Base-by-base conservation (phyloP, 2,113 vertebrate genomes). In the Bothrops jararaca region DNA sequence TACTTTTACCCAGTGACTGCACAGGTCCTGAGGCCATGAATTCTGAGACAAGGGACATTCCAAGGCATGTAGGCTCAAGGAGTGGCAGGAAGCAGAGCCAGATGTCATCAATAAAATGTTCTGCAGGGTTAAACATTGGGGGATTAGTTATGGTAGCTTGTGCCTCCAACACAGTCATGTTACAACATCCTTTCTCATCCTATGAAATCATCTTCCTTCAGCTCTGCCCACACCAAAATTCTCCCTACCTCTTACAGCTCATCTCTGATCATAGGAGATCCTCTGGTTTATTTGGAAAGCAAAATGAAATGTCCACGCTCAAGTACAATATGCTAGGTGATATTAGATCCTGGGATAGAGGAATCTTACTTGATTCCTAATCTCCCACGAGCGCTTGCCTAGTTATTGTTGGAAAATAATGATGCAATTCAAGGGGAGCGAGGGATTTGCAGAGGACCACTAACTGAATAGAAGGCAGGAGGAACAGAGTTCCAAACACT, bases 31-130 rank as follows among this genome's bases (percentile, higher is more conserved):
- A 8, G 90, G 93, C 3, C 0, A 87, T 54, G 50, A 89, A 48
- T 95, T 94, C 88, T 86, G 94, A 91, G 42, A 29, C 89, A 39
- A 94, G 90, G 45, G 94, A 89, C 90, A 53, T 94, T 96, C 91
- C 92, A 60, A 69, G 26, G 90, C 88, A 93, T n/a, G 20, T 8
- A 11, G 2, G 48, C 93, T 92, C 92, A 93, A 94, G 95, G 93
- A 94, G 86, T 89, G 92, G 89, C 93, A 96, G 94, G 93, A 95
- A 94, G 94, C 91, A 85, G 85, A 92, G 93, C 53, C 90, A 53
- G 2, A 34, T 0, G 0, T 64, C 50, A 93, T 58, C 80, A 90
- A 90, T 48, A 57, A 58, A 64, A 64, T 29, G 23, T 91, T 91
- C 56, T 50, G 34, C 56, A 8, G n/a, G 48, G 74, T 92, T 86